Evolutionary conservation across 37 sponge, comb jelly and placozoan genomes (phyloP).

Genomic region (Geodia barretti): DNA sequence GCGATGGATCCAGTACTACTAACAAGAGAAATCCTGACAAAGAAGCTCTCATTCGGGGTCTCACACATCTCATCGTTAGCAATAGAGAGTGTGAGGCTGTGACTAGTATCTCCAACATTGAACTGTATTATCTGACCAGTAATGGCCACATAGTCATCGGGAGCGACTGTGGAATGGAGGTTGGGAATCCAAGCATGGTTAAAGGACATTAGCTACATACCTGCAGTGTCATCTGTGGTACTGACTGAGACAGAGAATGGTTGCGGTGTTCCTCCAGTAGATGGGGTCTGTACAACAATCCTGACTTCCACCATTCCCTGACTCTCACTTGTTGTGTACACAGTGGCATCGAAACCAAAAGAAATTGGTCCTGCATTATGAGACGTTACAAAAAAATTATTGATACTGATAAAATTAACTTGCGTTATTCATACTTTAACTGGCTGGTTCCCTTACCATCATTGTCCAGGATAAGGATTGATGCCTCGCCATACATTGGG

Average conservation of each 20-base stretch:
- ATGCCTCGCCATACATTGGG: too few species aligned
- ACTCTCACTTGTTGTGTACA: not conserved
- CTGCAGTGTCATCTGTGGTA: not conserved
- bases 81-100: not conserved
- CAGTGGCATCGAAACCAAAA: not conserved
- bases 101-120: not conserved
- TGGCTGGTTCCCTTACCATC: too few species aligned
- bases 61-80: not conserved
- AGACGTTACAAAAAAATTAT: too few species aligned
- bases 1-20: not conserved
- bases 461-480: too few species aligned
- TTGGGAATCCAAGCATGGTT: not conserved
- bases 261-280: not conserved
- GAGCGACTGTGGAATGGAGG: not conserved
- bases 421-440: too few species aligned
- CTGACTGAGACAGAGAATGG: not conserved
- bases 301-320: not conserved
- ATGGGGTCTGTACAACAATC: not conserved
- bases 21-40: not conserved
- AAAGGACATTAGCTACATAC: not conserved
- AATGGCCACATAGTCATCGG: not conserved
- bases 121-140: not conserved
- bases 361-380: too few species aligned
- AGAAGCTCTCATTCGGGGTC: not conserved
- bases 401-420: too few species aligned